These are phyloP conservation scores for Phataginus tricuspis DNA, from an alignment of 2,797 vertebrate species.

Conservation along the genomic window DNA sequence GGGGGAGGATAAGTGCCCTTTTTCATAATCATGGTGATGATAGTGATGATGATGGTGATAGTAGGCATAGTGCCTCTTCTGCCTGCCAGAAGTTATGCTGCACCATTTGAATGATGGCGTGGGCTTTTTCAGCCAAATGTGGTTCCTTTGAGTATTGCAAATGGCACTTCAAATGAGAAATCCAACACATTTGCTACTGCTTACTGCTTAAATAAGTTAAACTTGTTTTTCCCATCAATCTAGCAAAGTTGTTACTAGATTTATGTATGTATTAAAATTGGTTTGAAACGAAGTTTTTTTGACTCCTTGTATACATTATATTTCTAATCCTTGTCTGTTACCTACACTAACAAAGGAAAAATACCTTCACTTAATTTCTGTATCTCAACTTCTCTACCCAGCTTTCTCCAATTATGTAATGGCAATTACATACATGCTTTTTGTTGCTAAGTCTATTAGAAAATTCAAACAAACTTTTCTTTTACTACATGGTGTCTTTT, in stretches of 20 bases:
- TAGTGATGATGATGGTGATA: not conserved
- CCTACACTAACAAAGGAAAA: not conserved
- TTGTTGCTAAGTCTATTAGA: not conserved
- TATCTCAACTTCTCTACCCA: not conserved
- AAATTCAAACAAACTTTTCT: not conserved
- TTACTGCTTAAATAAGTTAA: conserved; percentile 10
- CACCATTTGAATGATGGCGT: conserved; percentile 29
- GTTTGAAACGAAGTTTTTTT: not conserved
- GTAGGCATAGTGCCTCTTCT: conserved; percentile 18
- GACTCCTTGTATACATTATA: not conserved
- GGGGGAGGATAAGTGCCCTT: conserved; percentile 35
- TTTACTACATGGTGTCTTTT: not conserved
- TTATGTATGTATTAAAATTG: not conserved
- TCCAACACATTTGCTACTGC: not conserved
- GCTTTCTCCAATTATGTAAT: not conserved
- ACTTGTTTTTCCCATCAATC: not conserved
- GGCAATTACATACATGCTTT: too few relatives aligned
- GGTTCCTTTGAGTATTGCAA: conserved; percentile 43
- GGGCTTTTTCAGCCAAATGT: conserved; percentile 55
- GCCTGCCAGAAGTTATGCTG: conserved; percentile 46
- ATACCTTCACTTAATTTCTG: not conserved
- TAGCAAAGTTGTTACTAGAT: not conserved
- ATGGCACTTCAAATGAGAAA: not conserved
- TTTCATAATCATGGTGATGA: conserved; percentile 65
- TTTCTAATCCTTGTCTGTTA: not conserved